Base-by-base conservation (phyloP, 2,888 invertebrate genomes). In the Pegoplata infirma region DNA sequence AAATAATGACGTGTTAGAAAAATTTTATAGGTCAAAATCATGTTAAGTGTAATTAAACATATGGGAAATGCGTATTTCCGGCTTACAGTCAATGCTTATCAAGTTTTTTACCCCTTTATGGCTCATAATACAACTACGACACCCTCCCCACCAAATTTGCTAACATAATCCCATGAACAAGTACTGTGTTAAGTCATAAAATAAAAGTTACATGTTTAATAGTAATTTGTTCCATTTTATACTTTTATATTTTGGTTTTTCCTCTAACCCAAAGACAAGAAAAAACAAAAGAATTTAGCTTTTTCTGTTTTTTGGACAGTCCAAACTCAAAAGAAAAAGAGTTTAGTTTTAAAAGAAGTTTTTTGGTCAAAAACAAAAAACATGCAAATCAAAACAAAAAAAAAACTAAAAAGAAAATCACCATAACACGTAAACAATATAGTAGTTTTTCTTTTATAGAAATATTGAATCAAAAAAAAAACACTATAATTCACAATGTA, bases 201-300 rank as follows among this genome's bases (percentile, higher is more conserved):
- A 71, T 44, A 53, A 69, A 53, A n/a, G 67, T 79, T 75, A 71
- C 79, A 79, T 79, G 79, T 68, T 79, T 58, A 32, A 32, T n/a
- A 63, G 75, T 63, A 75, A 79, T 79, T 79, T 79, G 79, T 79
- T 75, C 75, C 40, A 75, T 72, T 69, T 78, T 61, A n/a, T n/a
- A 44, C 67, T 72, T 16, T 25, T 36, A 3, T 16, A 28, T 51
- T 25, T 36, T 25, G 55, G 55, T 55, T 14, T 25, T 47, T 14
- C 23, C 14, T 23, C 23, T 6, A 51, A 25, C 51, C n/a, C 8
- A 5, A 16, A 16, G 7, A 19, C 10, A 47, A 47, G 10, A 25
- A 61, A 17, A 44, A 28, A 61, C 3, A 14, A 36, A 36, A 32
- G 7, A 16, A 32, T 5, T 32, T 32, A 10, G 32, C 0, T 40